Percentiles rank a stretch among this genome's conserved stretches.
Evolutionary conservation across 2,888 invertebrate species (phyloP).

Genomic region (Tanypteryx hageni): DNA sequence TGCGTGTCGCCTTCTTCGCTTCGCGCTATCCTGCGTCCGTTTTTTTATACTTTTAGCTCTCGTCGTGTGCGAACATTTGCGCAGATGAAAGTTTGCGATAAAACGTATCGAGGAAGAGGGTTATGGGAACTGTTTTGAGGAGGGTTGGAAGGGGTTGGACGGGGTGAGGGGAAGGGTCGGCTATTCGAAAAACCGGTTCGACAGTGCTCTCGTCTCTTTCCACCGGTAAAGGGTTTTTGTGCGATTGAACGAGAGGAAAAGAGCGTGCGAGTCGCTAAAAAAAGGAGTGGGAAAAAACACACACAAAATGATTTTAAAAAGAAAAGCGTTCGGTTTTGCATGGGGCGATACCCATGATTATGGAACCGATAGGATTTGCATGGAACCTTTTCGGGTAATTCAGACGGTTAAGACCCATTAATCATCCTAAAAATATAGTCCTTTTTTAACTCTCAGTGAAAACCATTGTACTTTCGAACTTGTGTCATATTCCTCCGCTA

Average conservation of each 20-base stretch:
- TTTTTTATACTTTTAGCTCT: too few species aligned
- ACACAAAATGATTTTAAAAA: not conserved
- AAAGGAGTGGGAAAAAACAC: not conserved
- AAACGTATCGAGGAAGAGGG: not conserved
- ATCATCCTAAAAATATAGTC: too few species aligned
- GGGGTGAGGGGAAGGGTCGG: not conserved
- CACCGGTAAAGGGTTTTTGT: not conserved
- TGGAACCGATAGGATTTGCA: not conserved
- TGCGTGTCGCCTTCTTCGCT: not conserved
- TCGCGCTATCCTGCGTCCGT: not conserved
- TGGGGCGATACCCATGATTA: too few species aligned
- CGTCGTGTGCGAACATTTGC: conserved; percentile 32
- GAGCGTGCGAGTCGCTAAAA: not conserved
- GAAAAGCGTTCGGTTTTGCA: conserved; percentile 7
- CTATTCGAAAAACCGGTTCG: conserved; percentile 32
- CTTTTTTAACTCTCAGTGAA: too few species aligned
- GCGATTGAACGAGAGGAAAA: conserved; percentile 15
- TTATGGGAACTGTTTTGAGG: not conserved
- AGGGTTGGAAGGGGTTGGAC: not conserved
- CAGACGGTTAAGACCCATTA: too few species aligned
- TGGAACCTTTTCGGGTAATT: too few species aligned
- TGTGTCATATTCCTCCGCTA: too few species aligned
- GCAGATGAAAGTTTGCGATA: not conserved
- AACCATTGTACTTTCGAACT: too few species aligned
- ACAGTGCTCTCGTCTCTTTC: not conserved